These are phyloP conservation scores for Chaunax sp. DNA, from an alignment of 2,797 vertebrate species.

Conservation along the genomic window DNA sequence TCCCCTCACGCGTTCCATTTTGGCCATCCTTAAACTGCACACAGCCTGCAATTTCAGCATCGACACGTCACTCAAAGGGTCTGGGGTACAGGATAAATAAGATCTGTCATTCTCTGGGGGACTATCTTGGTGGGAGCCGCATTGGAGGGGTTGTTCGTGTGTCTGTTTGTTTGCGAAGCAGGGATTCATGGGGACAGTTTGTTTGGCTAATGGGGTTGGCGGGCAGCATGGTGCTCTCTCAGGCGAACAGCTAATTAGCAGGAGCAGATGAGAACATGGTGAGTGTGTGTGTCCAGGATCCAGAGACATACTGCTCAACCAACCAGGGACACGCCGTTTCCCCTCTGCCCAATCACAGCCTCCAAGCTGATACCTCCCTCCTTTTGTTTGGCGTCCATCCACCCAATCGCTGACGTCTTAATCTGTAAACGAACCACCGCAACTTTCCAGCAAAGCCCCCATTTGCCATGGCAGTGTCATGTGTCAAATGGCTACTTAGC, in stretches of 20 bases:
- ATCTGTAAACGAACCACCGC: slow-evolving; percentile 57
- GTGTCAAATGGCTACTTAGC: slow-evolving; percentile 72
- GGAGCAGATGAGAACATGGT: slow-evolving; percentile 80
- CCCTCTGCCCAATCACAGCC: slow-evolving; percentile 60
- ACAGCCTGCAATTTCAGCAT: slow-evolving; percentile 69
- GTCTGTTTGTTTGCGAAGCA: slow-evolving; percentile 66
- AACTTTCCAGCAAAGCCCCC: slow-evolving; percentile 50
- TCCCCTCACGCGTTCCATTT: slow-evolving; percentile 57
- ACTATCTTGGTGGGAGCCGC: slow-evolving; percentile 28
- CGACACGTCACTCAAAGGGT: slow-evolving; percentile 67
- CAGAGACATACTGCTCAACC: slow-evolving; percentile 61
- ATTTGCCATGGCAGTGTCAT: slow-evolving; percentile 69
- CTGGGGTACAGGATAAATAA: slow-evolving; percentile 67
- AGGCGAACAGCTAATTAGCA: slow-evolving; percentile 79
- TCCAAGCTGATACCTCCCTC: slow-evolving; percentile 9
- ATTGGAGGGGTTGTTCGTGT: slow-evolving; percentile 42
- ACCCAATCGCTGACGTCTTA: slow-evolving; percentile 63
- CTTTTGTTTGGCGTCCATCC: slow-evolving; percentile 50
- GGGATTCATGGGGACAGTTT: slow-evolving; percentile 77
- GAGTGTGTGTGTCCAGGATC: slow-evolving; percentile 61
- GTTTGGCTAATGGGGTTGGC: slow-evolving; percentile 78
- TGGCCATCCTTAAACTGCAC: slow-evolving; percentile 60
- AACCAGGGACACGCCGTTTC: slow-evolving; percentile 48
- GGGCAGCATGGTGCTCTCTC: slow-evolving; percentile 68
- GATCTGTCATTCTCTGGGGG: slow-evolving; percentile 60